These are phyloP conservation scores for Amphibalanus amphitrite DNA, from an alignment of 1,140 invertebrate genomes.

Conservation along the genomic window DNA sequence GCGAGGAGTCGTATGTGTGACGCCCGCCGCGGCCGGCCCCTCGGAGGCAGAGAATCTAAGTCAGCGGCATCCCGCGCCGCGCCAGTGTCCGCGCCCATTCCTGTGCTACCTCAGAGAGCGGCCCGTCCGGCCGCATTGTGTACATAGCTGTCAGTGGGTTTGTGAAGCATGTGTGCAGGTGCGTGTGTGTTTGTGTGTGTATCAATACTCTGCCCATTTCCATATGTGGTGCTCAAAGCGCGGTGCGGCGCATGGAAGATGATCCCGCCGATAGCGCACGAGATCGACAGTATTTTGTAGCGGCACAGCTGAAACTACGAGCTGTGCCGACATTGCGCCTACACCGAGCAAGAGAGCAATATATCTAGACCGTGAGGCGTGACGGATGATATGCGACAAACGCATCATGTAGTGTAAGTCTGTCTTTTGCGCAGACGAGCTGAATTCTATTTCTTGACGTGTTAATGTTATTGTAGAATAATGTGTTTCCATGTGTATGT, in stretches of 20 bases:
- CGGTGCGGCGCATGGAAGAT: too few relatives aligned
- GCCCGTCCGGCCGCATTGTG: too few relatives aligned
- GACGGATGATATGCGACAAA: not conserved
- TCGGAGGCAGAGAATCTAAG: not conserved
- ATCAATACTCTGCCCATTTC: not conserved
- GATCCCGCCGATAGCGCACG: not conserved
- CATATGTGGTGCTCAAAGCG: not conserved
- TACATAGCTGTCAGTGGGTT: not conserved
- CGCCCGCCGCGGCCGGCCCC: not conserved
- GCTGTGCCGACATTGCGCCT: not conserved
- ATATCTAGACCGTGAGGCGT: not conserved
- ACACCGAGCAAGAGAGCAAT: not conserved
- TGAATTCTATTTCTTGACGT: not conserved
- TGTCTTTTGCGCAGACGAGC: not conserved
- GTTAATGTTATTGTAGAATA: not conserved
- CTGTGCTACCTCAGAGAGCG: not conserved
- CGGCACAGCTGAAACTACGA: not conserved
- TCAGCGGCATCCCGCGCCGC: not conserved
- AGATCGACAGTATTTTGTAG: not conserved
- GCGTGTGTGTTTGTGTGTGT: not conserved
- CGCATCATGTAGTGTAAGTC: not conserved
- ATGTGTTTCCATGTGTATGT: not conserved
- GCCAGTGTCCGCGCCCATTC: not conserved
- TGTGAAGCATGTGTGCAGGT: too few relatives aligned
- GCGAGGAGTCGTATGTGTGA: constrained; percentile 24